phyloP scores from a whole-genome alignment of 2,888 invertebrate genomes.

The Gibbula magus region DNA sequence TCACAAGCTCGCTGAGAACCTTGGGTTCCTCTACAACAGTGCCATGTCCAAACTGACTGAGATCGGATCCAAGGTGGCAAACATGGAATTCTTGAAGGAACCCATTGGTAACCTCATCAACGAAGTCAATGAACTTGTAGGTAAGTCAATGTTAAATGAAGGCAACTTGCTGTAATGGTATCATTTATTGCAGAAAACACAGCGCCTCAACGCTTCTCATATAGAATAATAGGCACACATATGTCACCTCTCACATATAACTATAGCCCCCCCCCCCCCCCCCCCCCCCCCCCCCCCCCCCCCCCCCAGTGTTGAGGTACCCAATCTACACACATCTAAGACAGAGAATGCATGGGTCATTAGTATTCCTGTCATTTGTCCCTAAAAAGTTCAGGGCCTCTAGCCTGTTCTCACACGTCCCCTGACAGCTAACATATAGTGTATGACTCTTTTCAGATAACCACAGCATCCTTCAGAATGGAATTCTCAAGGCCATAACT shows the following conservation, averaged over 20 bases:
- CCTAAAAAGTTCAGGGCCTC: not conserved
- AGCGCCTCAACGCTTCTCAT: too few relatives aligned
- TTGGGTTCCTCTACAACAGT: constrained; percentile 11
- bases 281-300: too few relatives aligned
- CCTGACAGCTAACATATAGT: too few relatives aligned
- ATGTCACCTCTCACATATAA: too few relatives aligned
- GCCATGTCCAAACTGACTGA: constrained; percentile 5
- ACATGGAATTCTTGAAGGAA: constrained; percentile 15
- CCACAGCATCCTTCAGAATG: constrained; percentile 20
- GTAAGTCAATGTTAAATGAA: not conserved
- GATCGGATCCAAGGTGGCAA: constrained; percentile 7
- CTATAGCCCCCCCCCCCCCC: too few relatives aligned
- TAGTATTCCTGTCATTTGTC: not conserved
- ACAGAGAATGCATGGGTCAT: too few relatives aligned
- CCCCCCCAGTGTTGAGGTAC: too few relatives aligned
- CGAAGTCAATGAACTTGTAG: constrained; percentile 11
- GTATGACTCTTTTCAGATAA: not conserved
- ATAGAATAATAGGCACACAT: too few relatives aligned
- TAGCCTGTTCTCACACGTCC: too few relatives aligned
- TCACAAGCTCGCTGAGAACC: not conserved
- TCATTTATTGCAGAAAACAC: too few relatives aligned
- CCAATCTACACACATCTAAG: too few relatives aligned
- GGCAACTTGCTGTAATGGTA: too few relatives aligned
- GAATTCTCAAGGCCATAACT: not conserved
- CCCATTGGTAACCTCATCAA: not conserved